Base-by-base conservation (phyloP, 2,113 vertebrate genomes). In the Ciconia maguari region DNA sequence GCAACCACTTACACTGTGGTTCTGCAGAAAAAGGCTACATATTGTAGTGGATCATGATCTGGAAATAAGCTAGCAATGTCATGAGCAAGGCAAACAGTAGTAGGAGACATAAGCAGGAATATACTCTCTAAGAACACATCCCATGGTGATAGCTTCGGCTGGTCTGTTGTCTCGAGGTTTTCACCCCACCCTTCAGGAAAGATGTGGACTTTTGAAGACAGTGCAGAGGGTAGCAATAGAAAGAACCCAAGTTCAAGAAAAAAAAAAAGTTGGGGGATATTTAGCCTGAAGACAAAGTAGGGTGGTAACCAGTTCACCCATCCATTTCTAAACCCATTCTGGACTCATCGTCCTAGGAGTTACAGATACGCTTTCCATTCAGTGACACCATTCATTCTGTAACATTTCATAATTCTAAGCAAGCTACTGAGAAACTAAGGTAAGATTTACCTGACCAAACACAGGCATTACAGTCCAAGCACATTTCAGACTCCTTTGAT, bases 71-170 rank as follows among this genome's bases (percentile, higher is more conserved):
- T 32, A 83, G 24, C 27, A 54, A 48, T 24, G n/a, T 30, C 11
- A 4, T 3, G 27, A 81, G 16, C 49, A 76, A 83, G 22, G 20
- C 20, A 83, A 83, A 83, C 8, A 90, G 24, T 3, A 65, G 17
- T 10, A 60, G 34, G 26, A 83, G 30, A 54, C 4, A 64, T 10
- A 48, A 75, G 20, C 22, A 81, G 30, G 12, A 91, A 95, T 48
- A 80, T 8, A 11, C 3, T 57, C 5, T 18, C 14, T 69, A 44
- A 80, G 36, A 86, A 48, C 18, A 68, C 2, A 22, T 26, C 20
- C 29, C 32, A 36, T 2, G 0, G 48, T 4, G 11, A 55, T 11
- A 42, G 25, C 9, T 89, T 61, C 0, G 0, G 36, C 34, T 83
- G 29, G 11, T 65, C 24, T 72, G 64, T 16, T 44, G 10, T 64